Evolutionary conservation across 2,888 invertebrate species (phyloP), one percentile per base, ranked within the genome.

Genomic region (Diadegma fenestrale): DNA sequence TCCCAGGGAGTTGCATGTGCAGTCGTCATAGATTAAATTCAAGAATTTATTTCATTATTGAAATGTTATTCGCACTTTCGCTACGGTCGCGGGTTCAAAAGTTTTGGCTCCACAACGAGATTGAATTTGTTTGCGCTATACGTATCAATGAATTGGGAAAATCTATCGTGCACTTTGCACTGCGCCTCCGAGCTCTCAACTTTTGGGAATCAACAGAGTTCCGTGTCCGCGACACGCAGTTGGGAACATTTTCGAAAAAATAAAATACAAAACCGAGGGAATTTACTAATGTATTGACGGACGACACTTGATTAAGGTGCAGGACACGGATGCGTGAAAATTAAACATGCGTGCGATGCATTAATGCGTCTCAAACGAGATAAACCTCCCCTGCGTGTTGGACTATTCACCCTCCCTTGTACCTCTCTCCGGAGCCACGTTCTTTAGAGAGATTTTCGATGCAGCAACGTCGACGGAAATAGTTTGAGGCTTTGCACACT

Each of bases 401-500:
- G 43, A 45, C 43, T 68, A 30, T 63, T 68, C 26, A 14, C 81
- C 66, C 66, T 69, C 41, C 69, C 73, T 69, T 48, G 45, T 17
- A 51, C 68, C 54, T 37, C 71, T 30, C 77, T 37, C 51, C 41
- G 30, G 54, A 30, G 33, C 45, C 64, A 33, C 54, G 68, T 61
- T 82, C 78, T 66, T 77, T 48, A 26, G 66, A 58, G 37, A 37
- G 72, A 72, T 80, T 51, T 75, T 73, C 66, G 69, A 81, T 63
- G 64, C 81, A 75, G 68, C 69, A 66, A 73, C 75, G 48, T 41
- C 75, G 82, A 82, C 85, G 82, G 75, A 85, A 85, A 85, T 85
- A 85, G 85, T 82, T 79, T 75, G 82, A 71, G 75, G 69, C 77
- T 85, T 79, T 26, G 81, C 80, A 73, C 81, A 75, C 81, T 72